Evolutionary conservation across 2,113 vertebrate genomes (phyloP).

Genomic region (Tragelaphus scriptus): DNA sequence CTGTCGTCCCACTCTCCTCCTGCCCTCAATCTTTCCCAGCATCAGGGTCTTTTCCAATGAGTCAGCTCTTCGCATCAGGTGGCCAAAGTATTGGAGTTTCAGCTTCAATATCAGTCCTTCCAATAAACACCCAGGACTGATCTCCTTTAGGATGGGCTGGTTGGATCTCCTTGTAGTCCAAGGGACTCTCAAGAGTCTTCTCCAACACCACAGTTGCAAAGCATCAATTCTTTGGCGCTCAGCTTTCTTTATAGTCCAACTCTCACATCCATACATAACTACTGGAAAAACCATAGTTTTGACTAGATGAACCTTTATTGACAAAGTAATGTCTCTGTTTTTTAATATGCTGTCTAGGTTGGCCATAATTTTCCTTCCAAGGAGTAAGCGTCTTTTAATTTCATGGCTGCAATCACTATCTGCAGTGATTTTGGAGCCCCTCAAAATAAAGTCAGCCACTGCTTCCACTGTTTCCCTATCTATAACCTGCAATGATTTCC

Average conservation of each 20-base stretch:
- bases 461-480: neutral
- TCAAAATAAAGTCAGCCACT: neutral
- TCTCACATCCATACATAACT: neutral
- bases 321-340: neutral
- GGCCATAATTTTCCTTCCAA: neutral
- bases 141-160: neutral
- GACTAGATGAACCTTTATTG: neutral
- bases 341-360: neutral
- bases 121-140: neutral
- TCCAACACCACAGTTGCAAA: neutral
- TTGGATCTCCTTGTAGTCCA: neutral
- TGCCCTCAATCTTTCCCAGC: neutral
- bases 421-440: neutral
- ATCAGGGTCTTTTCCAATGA: neutral
- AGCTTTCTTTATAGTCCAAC: neutral
- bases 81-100: neutral
- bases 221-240: accelerated
- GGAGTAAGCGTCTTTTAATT: neutral
- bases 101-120: neutral
- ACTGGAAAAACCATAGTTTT: neutral
- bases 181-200: neutral
- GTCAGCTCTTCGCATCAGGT: neutral
- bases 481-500: neutral
- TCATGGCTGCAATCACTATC: neutral
- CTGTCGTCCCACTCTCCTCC: neutral